Evolutionary conservation across 2,113 vertebrate species (phyloP).

Genomic region (Sylvietta virens): DNA sequence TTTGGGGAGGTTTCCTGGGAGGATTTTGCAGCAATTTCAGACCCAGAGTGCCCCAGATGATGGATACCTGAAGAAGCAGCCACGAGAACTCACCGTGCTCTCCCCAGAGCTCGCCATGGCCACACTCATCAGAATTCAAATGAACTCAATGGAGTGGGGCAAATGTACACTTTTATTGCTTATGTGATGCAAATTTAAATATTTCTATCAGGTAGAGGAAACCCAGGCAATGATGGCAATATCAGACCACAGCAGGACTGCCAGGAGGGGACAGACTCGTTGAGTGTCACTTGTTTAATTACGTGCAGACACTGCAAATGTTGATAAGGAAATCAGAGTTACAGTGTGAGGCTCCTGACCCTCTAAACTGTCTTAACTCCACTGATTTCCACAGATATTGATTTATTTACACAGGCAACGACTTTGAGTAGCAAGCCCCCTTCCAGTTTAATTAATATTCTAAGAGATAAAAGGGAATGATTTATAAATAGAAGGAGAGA

Average conservation of each 20-base stretch:
- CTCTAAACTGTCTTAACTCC: background rate
- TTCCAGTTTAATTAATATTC: background rate
- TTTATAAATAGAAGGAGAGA: background rate
- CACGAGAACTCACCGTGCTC: accelerated
- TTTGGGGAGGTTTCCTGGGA: background rate
- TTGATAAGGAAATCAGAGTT: background rate
- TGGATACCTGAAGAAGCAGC: background rate
- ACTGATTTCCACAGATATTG: background rate
- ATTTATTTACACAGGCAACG: background rate
- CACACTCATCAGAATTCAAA: background rate
- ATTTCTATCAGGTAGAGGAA: background rate
- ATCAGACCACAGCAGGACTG: background rate
- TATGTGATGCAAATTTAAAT: background rate
- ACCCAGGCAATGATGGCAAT: background rate
- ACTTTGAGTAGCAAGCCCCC: background rate
- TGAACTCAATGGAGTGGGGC: background rate
- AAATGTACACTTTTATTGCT: background rate
- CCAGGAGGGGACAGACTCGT: background rate
- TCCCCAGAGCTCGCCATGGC: background rate
- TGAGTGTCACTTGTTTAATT: background rate
- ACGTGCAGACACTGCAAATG: background rate
- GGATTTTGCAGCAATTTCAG: background rate
- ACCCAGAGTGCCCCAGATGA: background rate
- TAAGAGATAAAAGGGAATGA: background rate
- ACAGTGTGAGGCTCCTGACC: background rate